Evolutionary conservation across 2,888 invertebrate genomes (phyloP).

Genomic region (Thecophora atra): DNA sequence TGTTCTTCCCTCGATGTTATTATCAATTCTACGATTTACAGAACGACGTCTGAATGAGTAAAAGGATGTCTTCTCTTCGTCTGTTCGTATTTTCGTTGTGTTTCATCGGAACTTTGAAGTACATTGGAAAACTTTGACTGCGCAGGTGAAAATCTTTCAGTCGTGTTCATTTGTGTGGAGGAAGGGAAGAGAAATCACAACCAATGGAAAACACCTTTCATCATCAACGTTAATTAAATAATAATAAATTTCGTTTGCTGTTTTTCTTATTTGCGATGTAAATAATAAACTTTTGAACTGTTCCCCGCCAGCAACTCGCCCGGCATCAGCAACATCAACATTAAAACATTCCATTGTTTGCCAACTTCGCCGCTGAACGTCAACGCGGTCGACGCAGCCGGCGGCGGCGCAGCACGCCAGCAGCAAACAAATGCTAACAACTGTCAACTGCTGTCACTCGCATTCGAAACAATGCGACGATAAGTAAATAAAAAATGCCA

Average conservation of each 20-base stretch:
- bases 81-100: not conserved
- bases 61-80: not conserved
- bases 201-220: too few relatives aligned
- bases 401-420: not conserved
- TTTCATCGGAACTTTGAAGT: not conserved
- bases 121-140: slow-evolving; percentile 2
- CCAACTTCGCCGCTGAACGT: too few relatives aligned
- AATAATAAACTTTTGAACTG: too few relatives aligned
- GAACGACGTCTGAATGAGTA: not conserved
- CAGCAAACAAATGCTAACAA: slow-evolving; percentile 16
- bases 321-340: slow-evolving; percentile 4
- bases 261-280: too few relatives aligned
- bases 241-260: too few relatives aligned
- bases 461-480: slow-evolving; percentile 5
- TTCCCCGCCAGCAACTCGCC: too few relatives aligned
- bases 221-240: not conserved
- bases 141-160: not conserved
- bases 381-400: too few relatives aligned
- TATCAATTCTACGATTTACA: too few relatives aligned
- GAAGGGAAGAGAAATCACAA: too few relatives aligned
- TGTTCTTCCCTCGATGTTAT: too few relatives aligned
- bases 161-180: not conserved
- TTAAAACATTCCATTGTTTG: too few relatives aligned
- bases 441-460: slow-evolving; percentile 21
- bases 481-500: not conserved